Evolutionary conservation across 2,797 vertebrate species (phyloP).

Genomic region (Sphenopsis melanotis): DNA sequence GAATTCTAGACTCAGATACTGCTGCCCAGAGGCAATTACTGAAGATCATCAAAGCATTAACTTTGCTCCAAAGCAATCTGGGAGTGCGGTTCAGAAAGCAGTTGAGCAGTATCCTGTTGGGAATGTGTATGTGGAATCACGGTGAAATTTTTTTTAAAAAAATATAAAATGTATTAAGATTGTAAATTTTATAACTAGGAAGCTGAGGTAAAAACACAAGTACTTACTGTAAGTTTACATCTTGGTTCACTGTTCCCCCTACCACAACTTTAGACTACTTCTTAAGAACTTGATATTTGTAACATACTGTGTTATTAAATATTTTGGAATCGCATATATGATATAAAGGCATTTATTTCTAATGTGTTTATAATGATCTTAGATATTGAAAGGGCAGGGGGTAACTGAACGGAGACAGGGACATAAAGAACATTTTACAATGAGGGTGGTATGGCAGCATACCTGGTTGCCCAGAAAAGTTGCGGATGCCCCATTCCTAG

Average conservation of each 20-base stretch:
- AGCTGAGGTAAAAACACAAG: neutral
- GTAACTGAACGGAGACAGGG: neutral
- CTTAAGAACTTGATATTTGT: neutral
- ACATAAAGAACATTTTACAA: fast-evolving
- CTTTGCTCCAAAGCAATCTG: neutral
- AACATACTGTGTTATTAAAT: neutral
- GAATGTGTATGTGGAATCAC: neutral
- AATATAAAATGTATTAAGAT: neutral
- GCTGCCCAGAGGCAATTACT: neutral
- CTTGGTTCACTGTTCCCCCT: neutral
- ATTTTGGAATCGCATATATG: neutral
- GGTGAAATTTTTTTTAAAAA: neutral
- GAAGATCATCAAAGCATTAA: neutral
- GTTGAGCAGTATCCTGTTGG: neutral
- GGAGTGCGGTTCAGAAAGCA: neutral
- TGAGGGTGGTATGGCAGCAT: neutral
- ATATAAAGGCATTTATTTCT: neutral
- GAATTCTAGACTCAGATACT: neutral
- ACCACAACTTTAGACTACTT: neutral
- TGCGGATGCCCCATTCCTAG: neutral
- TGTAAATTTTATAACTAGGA: neutral
- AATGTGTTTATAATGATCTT: neutral
- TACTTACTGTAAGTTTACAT: neutral
- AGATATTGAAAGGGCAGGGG: neutral
- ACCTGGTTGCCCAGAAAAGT: neutral